Conservation (phyloP, 30 jellyfish, hydroid and myxozoan species). For the Turritopsis dohrnii region DNA sequence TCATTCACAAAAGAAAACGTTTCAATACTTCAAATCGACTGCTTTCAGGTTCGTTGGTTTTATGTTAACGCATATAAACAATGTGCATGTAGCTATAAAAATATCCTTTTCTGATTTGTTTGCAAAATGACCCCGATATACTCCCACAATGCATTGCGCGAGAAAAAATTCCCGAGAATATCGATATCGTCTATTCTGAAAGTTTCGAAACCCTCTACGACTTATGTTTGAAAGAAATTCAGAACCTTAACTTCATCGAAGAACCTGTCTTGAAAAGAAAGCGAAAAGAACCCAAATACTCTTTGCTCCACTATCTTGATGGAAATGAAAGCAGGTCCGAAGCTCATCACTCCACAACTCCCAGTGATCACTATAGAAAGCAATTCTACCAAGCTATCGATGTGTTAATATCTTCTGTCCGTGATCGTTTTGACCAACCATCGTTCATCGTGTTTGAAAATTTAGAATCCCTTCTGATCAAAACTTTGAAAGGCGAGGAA, state of each 20-base stretch:
- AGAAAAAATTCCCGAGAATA: too few species aligned
- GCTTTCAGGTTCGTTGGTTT: too few species aligned
- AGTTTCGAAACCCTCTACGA: slow-evolving; percentile 30
- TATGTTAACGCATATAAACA: too few species aligned
- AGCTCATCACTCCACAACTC: slow-evolving; percentile 23
- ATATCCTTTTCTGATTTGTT: too few species aligned
- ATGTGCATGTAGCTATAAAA: too few species aligned
- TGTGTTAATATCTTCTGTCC: slow-evolving; percentile 23
- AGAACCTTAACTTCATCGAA: neutral
- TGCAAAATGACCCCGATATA: too few species aligned
- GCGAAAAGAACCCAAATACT: slow-evolving; percentile 32
- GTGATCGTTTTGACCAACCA: slow-evolving; percentile 42
- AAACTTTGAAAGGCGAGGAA: slow-evolving; percentile 40
- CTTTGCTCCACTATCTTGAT: slow-evolving; percentile 23
- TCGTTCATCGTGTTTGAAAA: slow-evolving; percentile 30
- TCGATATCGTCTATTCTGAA: too few species aligned
- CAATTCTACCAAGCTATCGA: slow-evolving; percentile 24
- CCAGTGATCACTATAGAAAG: slow-evolving; percentile 33
- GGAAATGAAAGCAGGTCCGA: slow-evolving; percentile 31
- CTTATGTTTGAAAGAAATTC: slow-evolving; percentile 25
- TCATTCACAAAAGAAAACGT: too few species aligned
- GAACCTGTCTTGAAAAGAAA: slow-evolving; percentile 20
- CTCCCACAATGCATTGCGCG: too few species aligned
- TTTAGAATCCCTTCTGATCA: slow-evolving; percentile 31
- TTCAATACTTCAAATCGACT: too few species aligned